phyloP scores from a whole-genome alignment of 2,113 vertebrate species.

The Barbus barbus region DNA sequence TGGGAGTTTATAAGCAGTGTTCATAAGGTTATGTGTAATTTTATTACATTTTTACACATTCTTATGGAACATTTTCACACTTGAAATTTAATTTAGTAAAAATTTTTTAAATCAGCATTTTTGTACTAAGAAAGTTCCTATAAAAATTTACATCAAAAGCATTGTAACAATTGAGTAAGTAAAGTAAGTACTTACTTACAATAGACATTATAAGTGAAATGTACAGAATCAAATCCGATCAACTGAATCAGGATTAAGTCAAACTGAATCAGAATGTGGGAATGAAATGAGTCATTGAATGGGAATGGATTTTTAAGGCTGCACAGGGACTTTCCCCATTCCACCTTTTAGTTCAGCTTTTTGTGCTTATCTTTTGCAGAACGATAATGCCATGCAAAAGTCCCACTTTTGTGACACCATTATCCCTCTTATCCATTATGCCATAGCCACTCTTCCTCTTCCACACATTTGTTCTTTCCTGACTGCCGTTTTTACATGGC shows the following conservation, averaged over 20 bases:
- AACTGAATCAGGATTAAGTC: background rate
- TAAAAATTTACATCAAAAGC: background rate
- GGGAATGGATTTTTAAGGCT: background rate
- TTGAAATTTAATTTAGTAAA: background rate
- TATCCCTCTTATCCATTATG: background rate
- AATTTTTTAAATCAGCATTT: background rate
- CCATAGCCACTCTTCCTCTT: background rate
- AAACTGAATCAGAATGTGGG: background rate
- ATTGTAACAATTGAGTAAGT: no score
- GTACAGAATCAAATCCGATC: background rate
- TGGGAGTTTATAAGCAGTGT: background rate
- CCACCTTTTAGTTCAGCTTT: background rate
- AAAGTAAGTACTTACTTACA: no score
- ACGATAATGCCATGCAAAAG: background rate
- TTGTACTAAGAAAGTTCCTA: background rate
- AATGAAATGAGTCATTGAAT: background rate
- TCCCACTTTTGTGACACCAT: background rate
- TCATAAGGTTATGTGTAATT: background rate
- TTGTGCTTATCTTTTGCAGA: background rate
- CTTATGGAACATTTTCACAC: background rate
- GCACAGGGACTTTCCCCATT: background rate
- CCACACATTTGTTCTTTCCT: slow-evolving; percentile 10
- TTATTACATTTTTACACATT: background rate
- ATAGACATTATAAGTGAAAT: background rate
- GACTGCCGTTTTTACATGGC: background rate